phyloP scores from a whole-genome alignment of 2,888 invertebrate species.

The Trichogramma dendrolimi region DNA sequence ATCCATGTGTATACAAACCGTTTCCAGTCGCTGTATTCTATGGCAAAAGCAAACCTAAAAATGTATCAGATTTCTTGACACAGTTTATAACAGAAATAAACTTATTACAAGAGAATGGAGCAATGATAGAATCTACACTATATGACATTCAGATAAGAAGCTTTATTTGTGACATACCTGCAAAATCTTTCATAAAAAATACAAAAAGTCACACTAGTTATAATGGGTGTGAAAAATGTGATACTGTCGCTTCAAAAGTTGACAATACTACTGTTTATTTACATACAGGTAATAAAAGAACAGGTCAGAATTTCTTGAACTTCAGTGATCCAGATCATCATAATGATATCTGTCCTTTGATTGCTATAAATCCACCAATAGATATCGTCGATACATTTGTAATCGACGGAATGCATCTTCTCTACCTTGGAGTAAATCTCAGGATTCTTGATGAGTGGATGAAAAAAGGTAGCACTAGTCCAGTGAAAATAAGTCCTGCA shows the following conservation, averaged over 20 bases:
- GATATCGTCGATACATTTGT: conserved; percentile 25
- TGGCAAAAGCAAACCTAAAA: conserved; percentile 31
- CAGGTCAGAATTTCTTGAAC: conserved; percentile 16
- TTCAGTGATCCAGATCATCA: conserved; percentile 24
- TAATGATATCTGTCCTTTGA: conserved; percentile 15
- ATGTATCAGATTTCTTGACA: conserved; percentile 20
- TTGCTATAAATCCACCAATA: conserved; percentile 13
- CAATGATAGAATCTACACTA: conserved; percentile 17
- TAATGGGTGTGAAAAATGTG: conserved; percentile 30
- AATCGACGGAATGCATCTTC: conserved; percentile 28
- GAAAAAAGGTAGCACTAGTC: too few relatives aligned
- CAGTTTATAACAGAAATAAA: conserved; percentile 30
- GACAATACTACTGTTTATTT: conserved; percentile 16
- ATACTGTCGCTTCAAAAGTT: conserved; percentile 15
- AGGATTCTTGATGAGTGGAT: too few relatives aligned
- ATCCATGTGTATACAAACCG: too few relatives aligned
- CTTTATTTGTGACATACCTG: conserved; percentile 30
- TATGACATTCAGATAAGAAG: conserved; percentile 25
- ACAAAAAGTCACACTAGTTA: conserved; percentile 28
- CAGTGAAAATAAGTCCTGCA: too few relatives aligned
- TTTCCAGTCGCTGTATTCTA: too few relatives aligned
- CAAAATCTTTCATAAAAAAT: conserved; percentile 28
- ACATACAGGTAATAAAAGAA: conserved; percentile 8
- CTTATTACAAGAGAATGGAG: conserved; percentile 18
- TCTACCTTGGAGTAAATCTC: too few relatives aligned